These are phyloP conservation scores for Hydractinia symbiolongicarpus DNA, from an alignment of 30 jellyfish, hydroid and myxozoan species.

Conservation along the genomic window DNA sequence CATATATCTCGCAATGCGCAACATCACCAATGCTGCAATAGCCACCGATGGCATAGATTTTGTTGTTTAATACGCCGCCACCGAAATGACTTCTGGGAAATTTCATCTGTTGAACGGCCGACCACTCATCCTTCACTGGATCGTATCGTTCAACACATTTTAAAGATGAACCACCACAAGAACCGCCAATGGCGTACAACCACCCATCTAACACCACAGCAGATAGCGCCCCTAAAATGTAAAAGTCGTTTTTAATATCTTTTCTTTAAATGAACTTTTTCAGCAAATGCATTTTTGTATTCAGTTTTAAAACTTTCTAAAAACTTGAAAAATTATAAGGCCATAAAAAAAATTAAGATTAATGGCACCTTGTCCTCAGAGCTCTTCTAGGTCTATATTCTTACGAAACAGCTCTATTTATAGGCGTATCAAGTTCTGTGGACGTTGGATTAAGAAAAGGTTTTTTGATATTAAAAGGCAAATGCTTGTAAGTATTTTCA, in stretches of 20 bases:
- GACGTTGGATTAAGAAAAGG: no score
- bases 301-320: no score
- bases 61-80: not conserved
- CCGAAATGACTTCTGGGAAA: constrained; percentile 10
- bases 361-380: no score
- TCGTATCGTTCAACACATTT: constrained; percentile 13
- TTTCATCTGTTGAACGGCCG: constrained; percentile 3
- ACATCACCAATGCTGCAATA: not conserved
- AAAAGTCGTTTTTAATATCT: not conserved
- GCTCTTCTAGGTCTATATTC: no score
- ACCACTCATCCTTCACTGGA: constrained; percentile 1
- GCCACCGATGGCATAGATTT: constrained; percentile 7
- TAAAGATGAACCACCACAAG: constrained; percentile 5
- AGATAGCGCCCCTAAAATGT: not conserved
- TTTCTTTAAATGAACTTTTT: no score
- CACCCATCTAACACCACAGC: constrained; percentile 2
- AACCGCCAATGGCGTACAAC: constrained; percentile 8
- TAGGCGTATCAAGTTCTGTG: no score
- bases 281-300: no score
- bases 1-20: not conserved
- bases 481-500: no score
- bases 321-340: no score
- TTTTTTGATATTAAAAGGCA: no score
- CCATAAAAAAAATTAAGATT: no score
- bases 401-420: no score